Conservation (phyloP, 2,797 vertebrate species). For the Falco naumanni region DNA sequence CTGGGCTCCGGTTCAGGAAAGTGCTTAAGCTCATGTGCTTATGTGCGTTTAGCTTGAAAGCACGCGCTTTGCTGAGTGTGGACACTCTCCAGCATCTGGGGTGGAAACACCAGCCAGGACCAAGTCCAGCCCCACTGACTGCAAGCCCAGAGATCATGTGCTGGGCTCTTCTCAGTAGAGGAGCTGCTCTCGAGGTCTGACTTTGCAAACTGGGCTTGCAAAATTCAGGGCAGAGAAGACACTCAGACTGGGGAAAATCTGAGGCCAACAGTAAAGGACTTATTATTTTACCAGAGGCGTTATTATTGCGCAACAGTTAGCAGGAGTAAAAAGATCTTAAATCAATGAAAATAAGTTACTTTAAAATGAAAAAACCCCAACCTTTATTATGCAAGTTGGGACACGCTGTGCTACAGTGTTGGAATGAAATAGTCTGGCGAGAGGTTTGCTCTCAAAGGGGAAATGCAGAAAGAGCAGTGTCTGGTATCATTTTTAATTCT, state of each 20-base stretch:
- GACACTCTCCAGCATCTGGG: conserved; percentile 30
- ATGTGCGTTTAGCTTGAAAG: conserved; percentile 18
- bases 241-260: background rate
- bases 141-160: background rate
- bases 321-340: conserved; percentile 36
- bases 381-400: conserved; percentile 54
- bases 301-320: conserved; percentile 30
- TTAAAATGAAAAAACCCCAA: background rate
- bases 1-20: conserved; percentile 28
- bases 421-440: conserved; percentile 41
- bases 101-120: background rate
- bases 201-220: background rate
- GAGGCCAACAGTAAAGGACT: background rate
- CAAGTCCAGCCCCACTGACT: background rate
- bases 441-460: conserved; percentile 34
- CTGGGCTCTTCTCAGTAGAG: background rate
- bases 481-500: conserved; percentile 57
- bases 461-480: conserved; percentile 48
- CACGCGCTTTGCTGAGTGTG: background rate
- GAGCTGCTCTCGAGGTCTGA: background rate
- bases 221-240: conserved; percentile 21
- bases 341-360: conserved; percentile 50
- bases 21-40: background rate
- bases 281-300: conserved; percentile 17
- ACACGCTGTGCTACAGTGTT: conserved; percentile 25